These are phyloP conservation scores for Habroteleia sp. DNA, from an alignment of 2,888 invertebrate genomes.

Conservation along the genomic window DNA sequence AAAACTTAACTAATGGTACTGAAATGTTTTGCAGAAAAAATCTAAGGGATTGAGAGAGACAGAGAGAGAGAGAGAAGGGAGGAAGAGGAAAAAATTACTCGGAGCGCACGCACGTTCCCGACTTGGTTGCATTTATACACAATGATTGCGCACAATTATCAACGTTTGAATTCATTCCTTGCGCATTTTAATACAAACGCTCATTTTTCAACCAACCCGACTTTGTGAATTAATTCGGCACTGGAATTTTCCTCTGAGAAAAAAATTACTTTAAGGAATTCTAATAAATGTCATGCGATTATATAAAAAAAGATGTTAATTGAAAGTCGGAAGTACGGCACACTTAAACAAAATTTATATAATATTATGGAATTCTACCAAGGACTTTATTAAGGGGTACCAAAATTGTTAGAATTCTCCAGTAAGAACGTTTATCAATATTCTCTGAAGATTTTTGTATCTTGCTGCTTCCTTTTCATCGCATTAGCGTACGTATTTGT, in stretches of 20 bases:
- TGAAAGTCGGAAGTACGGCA: too few relatives aligned
- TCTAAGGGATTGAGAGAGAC: neutral
- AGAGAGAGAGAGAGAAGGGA: neutral
- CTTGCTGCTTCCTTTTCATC: too few relatives aligned
- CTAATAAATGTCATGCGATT: too few relatives aligned
- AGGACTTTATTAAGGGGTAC: too few relatives aligned
- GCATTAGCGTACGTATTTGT: too few relatives aligned
- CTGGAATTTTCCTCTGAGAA: slow-evolving; percentile 14
- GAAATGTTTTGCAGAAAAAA: slow-evolving; percentile 33
- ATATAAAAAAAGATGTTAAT: too few relatives aligned
- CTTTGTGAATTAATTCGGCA: slow-evolving; percentile 8
- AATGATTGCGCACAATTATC: slow-evolving; percentile 46
- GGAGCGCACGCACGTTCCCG: slow-evolving; percentile 13
- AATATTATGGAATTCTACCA: too few relatives aligned
- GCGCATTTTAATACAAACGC: slow-evolving; percentile 15
- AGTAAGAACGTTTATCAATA: too few relatives aligned
- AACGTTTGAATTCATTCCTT: slow-evolving; percentile 27
- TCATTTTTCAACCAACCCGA: slow-evolving; percentile 27
- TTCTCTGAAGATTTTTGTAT: too few relatives aligned
- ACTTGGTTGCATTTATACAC: slow-evolving; percentile 25
- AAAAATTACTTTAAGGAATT: too few relatives aligned
- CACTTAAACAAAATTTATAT: too few relatives aligned
- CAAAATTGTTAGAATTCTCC: too few relatives aligned
- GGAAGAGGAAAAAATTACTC: slow-evolving; percentile 6
- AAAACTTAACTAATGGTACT: slow-evolving; percentile 47